Evolutionary conservation across 2,888 invertebrate genomes (phyloP).

Genomic region (Nomada fucata): DNA sequence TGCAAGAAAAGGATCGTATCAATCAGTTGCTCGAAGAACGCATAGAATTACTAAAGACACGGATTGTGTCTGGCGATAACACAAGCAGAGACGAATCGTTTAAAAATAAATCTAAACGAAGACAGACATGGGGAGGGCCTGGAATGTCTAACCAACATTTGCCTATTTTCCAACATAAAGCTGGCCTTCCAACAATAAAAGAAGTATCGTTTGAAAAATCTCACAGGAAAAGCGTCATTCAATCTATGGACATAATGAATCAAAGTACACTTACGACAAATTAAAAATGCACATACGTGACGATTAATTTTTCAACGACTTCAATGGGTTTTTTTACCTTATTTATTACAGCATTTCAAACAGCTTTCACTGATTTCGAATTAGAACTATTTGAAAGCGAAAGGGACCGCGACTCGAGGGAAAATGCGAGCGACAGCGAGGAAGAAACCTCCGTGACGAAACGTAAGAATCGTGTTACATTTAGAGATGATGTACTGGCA

Average conservation of each 20-base stretch:
- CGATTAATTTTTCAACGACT: too few relatives aligned
- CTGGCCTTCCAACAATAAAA: slow-evolving; percentile 67
- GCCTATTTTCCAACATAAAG: slow-evolving; percentile 28
- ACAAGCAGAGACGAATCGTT: slow-evolving; percentile 52
- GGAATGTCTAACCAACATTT: slow-evolving; percentile 61
- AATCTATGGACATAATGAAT: slow-evolving; percentile 64
- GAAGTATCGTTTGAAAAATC: slow-evolving; percentile 65
- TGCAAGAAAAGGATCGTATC: slow-evolving; percentile 76
- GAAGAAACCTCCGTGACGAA: slow-evolving; percentile 51
- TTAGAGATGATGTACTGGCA: slow-evolving; percentile 45
- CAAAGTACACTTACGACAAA: slow-evolving; percentile 31
- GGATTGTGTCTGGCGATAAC: slow-evolving; percentile 74
- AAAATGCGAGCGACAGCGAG: slow-evolving; percentile 46
- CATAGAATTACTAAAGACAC: slow-evolving; percentile 78
- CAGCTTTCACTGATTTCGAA: slow-evolving; percentile 81
- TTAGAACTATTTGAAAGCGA: slow-evolving; percentile 80
- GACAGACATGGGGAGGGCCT: slow-evolving; percentile 80
- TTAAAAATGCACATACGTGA: too few relatives aligned
- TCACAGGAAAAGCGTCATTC: slow-evolving; percentile 71
- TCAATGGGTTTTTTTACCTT: too few relatives aligned
- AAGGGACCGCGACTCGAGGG: slow-evolving; percentile 57
- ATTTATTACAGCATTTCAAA: slow-evolving; percentile 67
- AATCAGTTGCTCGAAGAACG: slow-evolving; percentile 79
- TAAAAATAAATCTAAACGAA: slow-evolving; percentile 72
- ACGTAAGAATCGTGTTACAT: slow-evolving; percentile 53